Evolutionary conservation across 2,797 vertebrate genomes (phyloP).

Genomic region (Anguilla marmorata): DNA sequence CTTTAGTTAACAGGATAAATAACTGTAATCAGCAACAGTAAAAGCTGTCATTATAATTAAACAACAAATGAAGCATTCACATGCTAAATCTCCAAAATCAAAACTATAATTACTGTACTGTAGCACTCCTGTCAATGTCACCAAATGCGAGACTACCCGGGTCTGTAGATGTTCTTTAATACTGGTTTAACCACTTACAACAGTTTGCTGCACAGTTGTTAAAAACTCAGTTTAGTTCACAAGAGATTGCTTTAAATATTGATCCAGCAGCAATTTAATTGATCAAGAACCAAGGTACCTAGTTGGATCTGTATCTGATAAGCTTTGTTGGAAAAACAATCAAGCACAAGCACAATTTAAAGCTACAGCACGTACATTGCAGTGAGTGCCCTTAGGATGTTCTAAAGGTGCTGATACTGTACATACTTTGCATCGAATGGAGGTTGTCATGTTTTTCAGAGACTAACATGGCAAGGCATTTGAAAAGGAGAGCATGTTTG

Average conservation of each 20-base stretch:
- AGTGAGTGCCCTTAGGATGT: neutral
- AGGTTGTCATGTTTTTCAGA: neutral
- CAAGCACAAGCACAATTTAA: neutral
- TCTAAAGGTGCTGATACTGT: neutral
- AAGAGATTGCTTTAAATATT: neutral
- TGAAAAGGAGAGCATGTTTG: constrained; percentile 3
- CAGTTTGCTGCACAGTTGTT: neutral
- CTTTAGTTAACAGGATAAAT: neutral
- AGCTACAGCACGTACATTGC: neutral
- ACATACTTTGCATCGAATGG: neutral
- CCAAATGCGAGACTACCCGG: neutral
- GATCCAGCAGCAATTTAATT: neutral
- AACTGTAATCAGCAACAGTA: neutral
- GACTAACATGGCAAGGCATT: neutral
- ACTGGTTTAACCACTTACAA: neutral
- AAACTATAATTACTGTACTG: neutral
- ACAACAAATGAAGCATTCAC: neutral
- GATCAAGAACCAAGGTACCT: neutral
- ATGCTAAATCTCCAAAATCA: neutral
- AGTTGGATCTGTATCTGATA: neutral
- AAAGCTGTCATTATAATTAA: neutral
- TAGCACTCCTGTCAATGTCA: neutral
- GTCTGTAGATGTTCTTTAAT: neutral
- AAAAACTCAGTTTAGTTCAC: neutral
- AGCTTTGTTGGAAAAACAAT: neutral